Base-by-base conservation (phyloP, 2,797 vertebrate genomes). In the Gymnopithys bicolor region DNA sequence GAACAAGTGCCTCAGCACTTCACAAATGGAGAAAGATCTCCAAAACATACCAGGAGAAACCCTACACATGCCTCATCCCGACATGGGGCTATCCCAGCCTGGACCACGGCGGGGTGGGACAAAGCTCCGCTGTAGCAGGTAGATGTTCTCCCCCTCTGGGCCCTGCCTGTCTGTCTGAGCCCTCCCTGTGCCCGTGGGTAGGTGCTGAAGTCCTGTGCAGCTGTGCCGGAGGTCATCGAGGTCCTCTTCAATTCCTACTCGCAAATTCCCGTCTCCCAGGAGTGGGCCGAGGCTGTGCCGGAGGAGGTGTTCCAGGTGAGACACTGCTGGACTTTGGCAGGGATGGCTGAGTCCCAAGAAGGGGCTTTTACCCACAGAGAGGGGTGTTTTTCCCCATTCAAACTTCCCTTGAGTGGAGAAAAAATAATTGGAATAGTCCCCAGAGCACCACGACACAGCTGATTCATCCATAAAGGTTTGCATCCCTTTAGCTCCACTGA, bases 211-310 rank as follows among this genome's bases (percentile, higher is more conserved):
- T 93, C 96, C 64, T 98, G 98, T 0, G 95, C 96, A 0, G 73
- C 69, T 0, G 43, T 95, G 43, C 98, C 98, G 0, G 90, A 95
- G 19, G 95, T 98, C 56, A 86, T 98, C 0, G 97, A 98, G 79
- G 94, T 98, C 17, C 96, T 98, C 33, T 97, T 98, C 92, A 98
- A 98, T 41, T 98, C 98, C 87, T 98, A 97, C 67, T 37, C 94
- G 0, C 96, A 97, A 39, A 97, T 98, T 67, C 88, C 51, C 0
- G 16, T 98, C 19, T 97, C 97, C 0, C 96, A 87, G 92, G 97
- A 97, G 71, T 98, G 98, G 98, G 52, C 52, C 2, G 87, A 97
- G 37, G 96, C 63, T 0, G 90, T 98, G 71, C 98, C 98, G 0
- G 92, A 97, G 12, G 97, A 98, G 9, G 80, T 95, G 24, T 96